Base-by-base conservation (phyloP, 2,113 vertebrate genomes). In the Melanocharis versteri region DNA sequence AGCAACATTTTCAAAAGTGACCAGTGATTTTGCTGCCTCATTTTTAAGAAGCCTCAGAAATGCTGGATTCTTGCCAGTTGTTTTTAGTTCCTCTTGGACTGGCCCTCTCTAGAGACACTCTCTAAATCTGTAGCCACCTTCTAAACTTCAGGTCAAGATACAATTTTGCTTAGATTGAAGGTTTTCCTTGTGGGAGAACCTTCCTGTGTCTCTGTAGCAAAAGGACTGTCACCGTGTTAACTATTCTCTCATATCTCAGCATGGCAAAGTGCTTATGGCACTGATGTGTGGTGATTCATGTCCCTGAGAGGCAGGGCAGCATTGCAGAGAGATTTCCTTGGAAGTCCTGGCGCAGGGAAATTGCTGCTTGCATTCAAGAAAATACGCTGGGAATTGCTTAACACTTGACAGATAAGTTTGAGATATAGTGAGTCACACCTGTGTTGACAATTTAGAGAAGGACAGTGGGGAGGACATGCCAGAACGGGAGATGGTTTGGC, bases 391-490 rank as follows among this genome's bases (percentile, higher is more conserved):
- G 35, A 94, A 80, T 56, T 9, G 22, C 37, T 76, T 61, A 80
- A 58, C 35, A 17, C 17, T 65, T 9, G 6, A 44, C 24, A 39
- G 77, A n/a, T 12, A 27, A 37, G 7, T 44, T 3, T 40, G 31
- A 47, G 27, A 35, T 81, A 19, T 0, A 45, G 17, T 37, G 58
- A 86, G 15, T 76, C 54, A 83, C 28, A 35, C 13, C 33, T 79
- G 18, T 20, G 50, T 13, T 85, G 57, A 40, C 18, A 82, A 30
- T 15, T 12, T 27, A 42, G 31, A 13, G 23, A 39, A 72, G 47
- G 84, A 22, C 28, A 31, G 51, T 0, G 2, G 9, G 24, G 30
- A 71, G 44, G 53, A 48, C 3, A 3, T 0, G 2, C 9, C 31
- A 64, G 39, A 78, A 54, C 13, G 35, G 8, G 44, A 54, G 11